Base-by-base conservation (phyloP, 1,140 invertebrate genomes). In the Helicoverpa armigera region DNA sequence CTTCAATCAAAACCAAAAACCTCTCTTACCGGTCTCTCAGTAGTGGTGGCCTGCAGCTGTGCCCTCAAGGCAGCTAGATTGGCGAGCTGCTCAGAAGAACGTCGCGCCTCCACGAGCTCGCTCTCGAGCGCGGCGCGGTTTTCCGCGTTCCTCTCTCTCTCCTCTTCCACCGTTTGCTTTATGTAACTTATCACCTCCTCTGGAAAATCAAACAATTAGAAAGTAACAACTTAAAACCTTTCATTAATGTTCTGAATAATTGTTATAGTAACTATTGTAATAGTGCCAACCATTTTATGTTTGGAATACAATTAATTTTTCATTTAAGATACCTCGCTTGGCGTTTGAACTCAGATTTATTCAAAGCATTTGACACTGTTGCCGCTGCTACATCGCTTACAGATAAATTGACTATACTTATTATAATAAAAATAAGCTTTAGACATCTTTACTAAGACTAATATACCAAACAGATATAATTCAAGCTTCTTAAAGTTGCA, bases 151-250 rank as follows among this genome's bases (percentile, higher is more conserved):
- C 89, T 79, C 48, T 90, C 85, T 2, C 93, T 83, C 51, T 94
- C 93, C n/a, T 94, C 93, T 79, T 93, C 93, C 14, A 94, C 89
- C 5, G 89, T 90, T 54, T 88, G 86, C 76, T 89, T 93, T 67
- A 94, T 87, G 73, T 94, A 94, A 56, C 89, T 85, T 35, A 94
- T 91, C 48, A 91, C 89, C 50, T 93, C 91, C 87, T 94, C 93
- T 94, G 84, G 10, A 72, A 53, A 31, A 31, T 29, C 23, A 2
- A 1, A 23, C 23, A 0, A 23, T 1, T 23, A 23, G 0, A 29
- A 29, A 9, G 13, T 43, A 14, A 0, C 23, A 16, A 54, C 5
- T 7, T n/a, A n/a, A 14, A n/a, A n/a, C n/a, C n/a, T n/a, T n/a
- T n/a, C n/a, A n/a, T n/a, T n/a, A 16, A n/a, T 9, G n/a, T 58